These are phyloP conservation scores for Polia nebulosa DNA, from an alignment of 2,888 invertebrate genomes.

Conservation along the genomic window DNA sequence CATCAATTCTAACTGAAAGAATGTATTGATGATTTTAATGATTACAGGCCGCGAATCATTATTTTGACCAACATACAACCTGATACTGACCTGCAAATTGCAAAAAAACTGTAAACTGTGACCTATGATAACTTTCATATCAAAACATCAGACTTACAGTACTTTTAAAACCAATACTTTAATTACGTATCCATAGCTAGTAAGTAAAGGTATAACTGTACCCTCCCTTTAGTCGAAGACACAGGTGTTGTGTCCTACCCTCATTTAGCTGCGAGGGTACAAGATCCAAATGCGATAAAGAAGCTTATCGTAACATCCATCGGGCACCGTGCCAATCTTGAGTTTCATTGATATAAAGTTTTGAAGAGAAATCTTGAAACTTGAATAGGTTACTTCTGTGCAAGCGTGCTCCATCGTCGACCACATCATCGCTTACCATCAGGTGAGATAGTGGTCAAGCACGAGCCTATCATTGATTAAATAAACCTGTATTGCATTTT, in stretches of 20 bases:
- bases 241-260: slow-evolving; percentile 12
- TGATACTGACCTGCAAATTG: too few species aligned
- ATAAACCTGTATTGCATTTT: neutral
- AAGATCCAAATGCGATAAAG: slow-evolving; percentile 23
- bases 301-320: slow-evolving; percentile 14
- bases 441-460: too few species aligned
- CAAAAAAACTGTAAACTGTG: too few species aligned
- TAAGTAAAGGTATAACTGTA: neutral
- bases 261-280: slow-evolving; percentile 18
- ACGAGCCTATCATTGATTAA: too few species aligned
- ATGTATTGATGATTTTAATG: too few species aligned
- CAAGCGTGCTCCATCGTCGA: too few species aligned
- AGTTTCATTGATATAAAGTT: slow-evolving; percentile 2
- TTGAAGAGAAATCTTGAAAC: neutral
- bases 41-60: too few species aligned
- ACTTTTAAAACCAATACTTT: neutral
- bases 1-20: too few species aligned
- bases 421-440: too few species aligned
- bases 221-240: neutral
- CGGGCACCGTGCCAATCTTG: slow-evolving; percentile 29
- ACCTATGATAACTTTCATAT: too few species aligned
- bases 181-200: neutral
- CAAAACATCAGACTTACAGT: neutral
- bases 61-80: too few species aligned
- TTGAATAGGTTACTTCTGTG: too few species aligned